Percentiles rank a stretch among this genome's conserved stretches.
phyloP scores from a whole-genome alignment of 2,888 invertebrate genomes.

The Bimastos eiseni region DNA sequence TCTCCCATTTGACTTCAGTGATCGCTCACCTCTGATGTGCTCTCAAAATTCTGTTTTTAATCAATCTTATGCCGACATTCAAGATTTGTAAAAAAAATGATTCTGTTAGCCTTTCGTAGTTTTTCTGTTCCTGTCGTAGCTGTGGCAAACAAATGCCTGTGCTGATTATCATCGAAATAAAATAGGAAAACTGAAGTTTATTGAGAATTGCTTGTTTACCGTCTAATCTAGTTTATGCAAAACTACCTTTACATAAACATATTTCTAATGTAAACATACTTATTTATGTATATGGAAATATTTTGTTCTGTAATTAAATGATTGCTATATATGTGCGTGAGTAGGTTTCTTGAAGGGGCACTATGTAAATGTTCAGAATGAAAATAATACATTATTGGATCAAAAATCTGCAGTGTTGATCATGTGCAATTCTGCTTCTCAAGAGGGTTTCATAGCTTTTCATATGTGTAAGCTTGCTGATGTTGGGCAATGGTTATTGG shows the following conservation, averaged over 20 bases:
- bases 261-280: background rate
- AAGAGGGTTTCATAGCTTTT: background rate
- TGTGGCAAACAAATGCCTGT: background rate
- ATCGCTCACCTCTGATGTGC: background rate
- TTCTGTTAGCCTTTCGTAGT: background rate
- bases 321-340: background rate
- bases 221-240: background rate
- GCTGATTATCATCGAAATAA: background rate
- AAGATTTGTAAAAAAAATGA: background rate
- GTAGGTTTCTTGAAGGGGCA: too few species aligned
- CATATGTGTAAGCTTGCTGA: background rate
- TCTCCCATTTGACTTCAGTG: background rate
- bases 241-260: background rate
- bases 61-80: background rate
- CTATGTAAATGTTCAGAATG: too few species aligned
- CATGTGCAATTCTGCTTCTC: background rate
- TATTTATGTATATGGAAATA: background rate
- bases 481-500: background rate
- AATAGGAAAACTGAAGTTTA: background rate
- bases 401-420: background rate
- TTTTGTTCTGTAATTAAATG: conserved; percentile 3
- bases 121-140: background rate
- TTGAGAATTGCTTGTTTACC: background rate
- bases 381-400: background rate
- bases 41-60: background rate